Evolutionary conservation across 2,797 vertebrate genomes (phyloP).

Genomic region (Pseudopleuronectes americanus): DNA sequence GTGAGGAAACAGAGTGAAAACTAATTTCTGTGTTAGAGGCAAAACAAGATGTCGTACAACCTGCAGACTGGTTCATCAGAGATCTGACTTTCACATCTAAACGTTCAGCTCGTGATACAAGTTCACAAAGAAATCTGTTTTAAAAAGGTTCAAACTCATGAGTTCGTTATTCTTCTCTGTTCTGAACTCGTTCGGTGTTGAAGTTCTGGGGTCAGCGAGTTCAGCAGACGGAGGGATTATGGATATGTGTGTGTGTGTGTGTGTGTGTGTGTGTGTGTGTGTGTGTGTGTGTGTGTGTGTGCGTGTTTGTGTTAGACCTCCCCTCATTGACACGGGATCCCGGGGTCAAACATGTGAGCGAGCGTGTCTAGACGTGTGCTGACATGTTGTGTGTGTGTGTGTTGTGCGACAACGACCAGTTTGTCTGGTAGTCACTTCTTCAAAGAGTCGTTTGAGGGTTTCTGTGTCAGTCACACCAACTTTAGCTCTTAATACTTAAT

Average conservation of each 20-base stretch:
- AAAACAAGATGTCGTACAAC: not conserved
- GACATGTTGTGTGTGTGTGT: no score
- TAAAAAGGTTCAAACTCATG: not conserved
- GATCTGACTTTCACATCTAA: not conserved
- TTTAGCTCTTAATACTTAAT: no score
- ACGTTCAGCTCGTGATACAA: not conserved
- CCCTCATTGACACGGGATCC: slow-evolving; percentile 28
- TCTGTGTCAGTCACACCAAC: no score
- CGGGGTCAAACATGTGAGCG: slow-evolving; percentile 22
- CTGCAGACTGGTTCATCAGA: not conserved
- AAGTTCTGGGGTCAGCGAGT: slow-evolving; percentile 28
- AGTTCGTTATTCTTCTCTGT: not conserved
- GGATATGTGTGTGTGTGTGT: slow-evolving; percentile 10
- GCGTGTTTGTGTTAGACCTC: slow-evolving; percentile 16
- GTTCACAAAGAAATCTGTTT: not conserved
- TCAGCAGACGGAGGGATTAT: slow-evolving; percentile 39
- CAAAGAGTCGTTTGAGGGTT: no score
- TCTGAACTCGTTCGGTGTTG: not conserved
- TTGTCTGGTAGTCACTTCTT: no score
- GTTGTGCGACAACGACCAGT: not conserved
- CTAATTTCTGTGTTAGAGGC: not conserved
- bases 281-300: slow-evolving; percentile 12
- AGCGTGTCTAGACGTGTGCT: slow-evolving; percentile 32
- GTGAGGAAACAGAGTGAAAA: not conserved
- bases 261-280: slow-evolving; percentile 10